Percentiles rank a stretch among this genome's conserved stretches.
Conservation (phyloP, 1,140 invertebrate genomes). For the Samia ricini region DNA sequence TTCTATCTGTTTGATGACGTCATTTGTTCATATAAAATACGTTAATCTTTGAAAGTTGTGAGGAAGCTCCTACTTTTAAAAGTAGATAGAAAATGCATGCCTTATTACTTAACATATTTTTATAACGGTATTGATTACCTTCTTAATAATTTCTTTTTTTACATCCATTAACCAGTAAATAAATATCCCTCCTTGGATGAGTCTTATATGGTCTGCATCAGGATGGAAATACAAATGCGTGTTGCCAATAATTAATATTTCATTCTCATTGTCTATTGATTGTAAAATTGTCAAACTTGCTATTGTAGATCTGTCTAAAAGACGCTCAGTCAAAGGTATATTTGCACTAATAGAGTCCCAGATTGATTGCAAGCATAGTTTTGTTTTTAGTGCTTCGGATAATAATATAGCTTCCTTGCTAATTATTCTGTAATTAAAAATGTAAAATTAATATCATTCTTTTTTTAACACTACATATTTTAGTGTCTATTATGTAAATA, state of each 20-base stretch:
- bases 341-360: conserved; percentile 81
- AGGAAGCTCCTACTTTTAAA: no score
- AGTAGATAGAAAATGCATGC: no score
- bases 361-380: conserved; percentile 78
- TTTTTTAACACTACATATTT: no score
- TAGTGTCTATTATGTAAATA: not conserved
- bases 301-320: conserved; percentile 82
- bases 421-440: conserved; percentile 39
- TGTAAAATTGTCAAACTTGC: conserved; percentile 81
- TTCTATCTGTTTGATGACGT: no score
- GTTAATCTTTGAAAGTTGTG: not conserved
- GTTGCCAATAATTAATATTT: conserved; percentile 87
- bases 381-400: conserved; percentile 77
- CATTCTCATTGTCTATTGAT: conserved; percentile 78
- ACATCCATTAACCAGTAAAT: conserved; percentile 77
- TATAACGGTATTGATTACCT: no score
- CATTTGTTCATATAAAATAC: not conserved
- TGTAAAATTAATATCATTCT: conserved; percentile 7
- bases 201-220: conserved; percentile 90
- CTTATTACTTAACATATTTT: no score
- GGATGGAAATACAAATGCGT: conserved; percentile 96
- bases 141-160: conserved; percentile 59
- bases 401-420: conserved; percentile 70
- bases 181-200: conserved; percentile 85
- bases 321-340: conserved; percentile 78